Evolutionary conservation across 2,888 invertebrate species (phyloP), one percentile per base, ranked within the genome.

Genomic region (Sabatieria punctata): DNA sequence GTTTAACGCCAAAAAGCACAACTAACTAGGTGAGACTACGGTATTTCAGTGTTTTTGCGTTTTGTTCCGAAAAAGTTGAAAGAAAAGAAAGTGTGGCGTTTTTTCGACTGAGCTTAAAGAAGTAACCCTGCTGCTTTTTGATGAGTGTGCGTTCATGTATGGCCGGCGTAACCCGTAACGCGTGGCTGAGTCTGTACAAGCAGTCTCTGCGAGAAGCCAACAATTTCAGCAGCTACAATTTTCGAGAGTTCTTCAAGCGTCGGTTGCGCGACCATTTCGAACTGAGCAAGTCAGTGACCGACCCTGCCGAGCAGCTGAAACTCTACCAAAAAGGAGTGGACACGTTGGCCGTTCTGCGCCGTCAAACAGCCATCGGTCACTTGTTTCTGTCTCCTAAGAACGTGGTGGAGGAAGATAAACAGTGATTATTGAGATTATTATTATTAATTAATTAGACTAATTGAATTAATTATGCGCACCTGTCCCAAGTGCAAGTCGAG

Each of bases 401-500:
- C 25, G 21, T 47, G 15, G 37, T 47, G n/a, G 47, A 42, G 30
- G 33, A 47, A 8, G 8, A 15, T n/a, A n/a, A n/a, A n/a, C n/a
- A n/a, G n/a, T n/a, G n/a, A n/a, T n/a, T n/a, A n/a, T n/a, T n/a
- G n/a, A n/a, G n/a, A 33, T 33, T n/a, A 33, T n/a, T n/a, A 13
- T 11, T 33, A 33, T 33, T 33, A 13, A 11, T n/a, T 11, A 33
- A 33, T 8, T 4, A 6, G 4, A 15, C 11, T 13, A 13, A 8
- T 11, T 13, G 15, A 6, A 33, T 21, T 4, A 25, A 38, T 47
- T 38, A 58, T 59, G 59, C 55, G 57, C 21, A 80, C 79, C 79
- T 89, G 93, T 73, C 91, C 91, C 51, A 78, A 89, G 68, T 95
- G 95, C 71, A 88, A 89, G 74, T 89, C 91, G 35, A 86, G 70